Conservation (phyloP, 2,888 invertebrate species). For the Noctua comes region DNA sequence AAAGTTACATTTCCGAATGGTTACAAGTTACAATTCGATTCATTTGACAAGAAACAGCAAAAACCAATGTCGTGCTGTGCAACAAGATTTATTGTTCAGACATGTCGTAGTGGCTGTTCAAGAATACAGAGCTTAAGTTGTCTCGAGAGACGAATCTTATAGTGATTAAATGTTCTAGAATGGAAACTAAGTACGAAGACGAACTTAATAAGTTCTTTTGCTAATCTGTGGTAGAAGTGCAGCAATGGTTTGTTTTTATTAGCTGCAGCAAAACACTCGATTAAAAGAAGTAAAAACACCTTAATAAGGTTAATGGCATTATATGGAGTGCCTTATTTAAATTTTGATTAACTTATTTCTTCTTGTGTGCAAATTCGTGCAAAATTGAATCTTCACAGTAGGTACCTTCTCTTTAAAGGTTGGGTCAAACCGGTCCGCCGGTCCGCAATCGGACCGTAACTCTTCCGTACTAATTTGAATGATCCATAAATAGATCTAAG, state of each 20-base stretch:
- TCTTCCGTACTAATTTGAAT: neutral
- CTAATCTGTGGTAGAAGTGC: slow-evolving; percentile 11
- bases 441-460: neutral
- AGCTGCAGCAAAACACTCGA: neutral
- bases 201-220: slow-evolving; percentile 2
- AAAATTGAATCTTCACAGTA: neutral
- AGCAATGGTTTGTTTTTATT: neutral
- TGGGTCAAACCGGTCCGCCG: neutral
- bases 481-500: neutral
- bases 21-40: neutral
- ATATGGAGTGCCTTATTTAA: neutral
- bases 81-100: neutral
- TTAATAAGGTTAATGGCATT: slow-evolving; percentile 3
- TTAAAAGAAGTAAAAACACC: neutral
- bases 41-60: neutral
- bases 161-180: slow-evolving; percentile 19
- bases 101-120: slow-evolving; percentile 2
- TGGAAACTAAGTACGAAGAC: neutral
- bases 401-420: neutral
- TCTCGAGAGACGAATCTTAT: slow-evolving; percentile 1
- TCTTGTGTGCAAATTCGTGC: neutral
- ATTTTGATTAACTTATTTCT: neutral
- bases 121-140: slow-evolving; percentile 5
- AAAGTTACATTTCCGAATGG: neutral
- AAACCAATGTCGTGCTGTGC: neutral